Conservation (phyloP, 1,140 invertebrate genomes). For the Philopotamus ludificatus region DNA sequence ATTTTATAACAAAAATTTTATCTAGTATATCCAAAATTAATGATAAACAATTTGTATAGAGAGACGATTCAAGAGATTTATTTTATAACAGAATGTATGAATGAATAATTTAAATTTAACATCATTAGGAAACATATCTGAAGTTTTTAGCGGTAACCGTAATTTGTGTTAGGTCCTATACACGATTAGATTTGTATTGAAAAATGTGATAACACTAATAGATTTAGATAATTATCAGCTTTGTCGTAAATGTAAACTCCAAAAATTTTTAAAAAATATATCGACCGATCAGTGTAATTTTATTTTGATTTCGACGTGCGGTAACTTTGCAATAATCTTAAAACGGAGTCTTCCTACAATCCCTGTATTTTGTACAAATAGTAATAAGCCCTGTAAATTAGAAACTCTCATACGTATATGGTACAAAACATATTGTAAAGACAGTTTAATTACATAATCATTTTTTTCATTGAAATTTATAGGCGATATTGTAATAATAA, state of each 20-base stretch:
- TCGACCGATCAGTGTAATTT: no score
- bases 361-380: slow-evolving; percentile 32
- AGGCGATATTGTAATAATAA: no score
- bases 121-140: background rate
- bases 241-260: no score
- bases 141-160: background rate
- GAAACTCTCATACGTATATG: slow-evolving; percentile 9
- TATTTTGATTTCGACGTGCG: background rate
- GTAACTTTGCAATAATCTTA: background rate
- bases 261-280: no score
- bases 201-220: no score
- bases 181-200: no score
- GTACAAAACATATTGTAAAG: no score
- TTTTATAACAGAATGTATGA: background rate
- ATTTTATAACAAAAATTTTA: slow-evolving; percentile 3
- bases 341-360: slow-evolving; percentile 27
- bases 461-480: no score
- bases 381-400: slow-evolving; percentile 25
- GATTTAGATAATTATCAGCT: no score
- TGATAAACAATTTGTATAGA: background rate
- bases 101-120: background rate
- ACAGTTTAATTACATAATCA: no score
- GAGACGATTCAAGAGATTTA: background rate
- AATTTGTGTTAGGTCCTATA: background rate
- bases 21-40: background rate